These are phyloP conservation scores for Deroplatys truncata DNA, from an alignment of 2,888 invertebrate genomes.

Conservation along the genomic window DNA sequence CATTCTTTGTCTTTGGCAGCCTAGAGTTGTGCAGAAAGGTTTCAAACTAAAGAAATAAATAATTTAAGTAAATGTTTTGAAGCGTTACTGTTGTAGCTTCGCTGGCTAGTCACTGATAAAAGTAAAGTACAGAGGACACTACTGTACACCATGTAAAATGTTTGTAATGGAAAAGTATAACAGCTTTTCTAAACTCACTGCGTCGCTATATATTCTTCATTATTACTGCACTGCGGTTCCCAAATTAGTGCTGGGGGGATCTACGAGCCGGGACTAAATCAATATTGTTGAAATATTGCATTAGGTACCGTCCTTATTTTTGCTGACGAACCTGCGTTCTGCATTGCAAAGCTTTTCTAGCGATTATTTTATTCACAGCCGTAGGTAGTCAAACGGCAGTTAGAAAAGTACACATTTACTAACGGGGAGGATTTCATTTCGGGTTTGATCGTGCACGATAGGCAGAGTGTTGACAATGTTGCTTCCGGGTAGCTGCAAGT, in stretches of 20 bases:
- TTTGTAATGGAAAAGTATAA: too few species aligned
- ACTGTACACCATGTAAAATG: too few species aligned
- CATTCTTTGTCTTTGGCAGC: too few species aligned
- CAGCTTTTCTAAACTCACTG: too few species aligned
- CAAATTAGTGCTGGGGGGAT: background rate
- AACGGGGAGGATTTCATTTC: too few species aligned
- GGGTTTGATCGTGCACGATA: background rate
- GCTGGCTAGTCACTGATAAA: too few species aligned
- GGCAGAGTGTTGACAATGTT: background rate
- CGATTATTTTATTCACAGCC: background rate
- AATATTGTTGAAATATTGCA: background rate
- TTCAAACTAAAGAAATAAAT: too few species aligned
- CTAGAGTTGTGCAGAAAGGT: too few species aligned
- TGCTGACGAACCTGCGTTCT: background rate
- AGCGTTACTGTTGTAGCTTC: too few species aligned
- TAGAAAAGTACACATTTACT: background rate
- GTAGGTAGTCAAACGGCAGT: background rate
- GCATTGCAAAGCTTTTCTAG: background rate
- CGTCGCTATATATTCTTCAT: background rate
- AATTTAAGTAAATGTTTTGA: too few species aligned
- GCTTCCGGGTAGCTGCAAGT: background rate
- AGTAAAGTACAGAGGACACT: too few species aligned
- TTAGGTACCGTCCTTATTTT: background rate
- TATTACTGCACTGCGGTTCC: background rate
- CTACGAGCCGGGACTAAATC: background rate